Evolutionary conservation across 2,113 vertebrate species (phyloP).

Genomic region (Melanocharis versteri): DNA sequence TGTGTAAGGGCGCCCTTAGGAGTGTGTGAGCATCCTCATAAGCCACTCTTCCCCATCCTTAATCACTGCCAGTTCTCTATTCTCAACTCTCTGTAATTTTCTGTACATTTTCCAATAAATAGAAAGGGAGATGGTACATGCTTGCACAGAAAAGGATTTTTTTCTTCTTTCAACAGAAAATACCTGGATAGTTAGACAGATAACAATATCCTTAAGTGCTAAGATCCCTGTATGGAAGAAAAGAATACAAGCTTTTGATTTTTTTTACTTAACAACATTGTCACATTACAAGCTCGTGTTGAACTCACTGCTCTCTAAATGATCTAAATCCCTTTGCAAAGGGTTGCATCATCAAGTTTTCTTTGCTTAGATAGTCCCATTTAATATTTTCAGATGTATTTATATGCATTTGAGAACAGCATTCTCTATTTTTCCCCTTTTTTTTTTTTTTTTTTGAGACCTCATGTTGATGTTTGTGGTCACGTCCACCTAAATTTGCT

Average conservation of each 20-base stretch:
- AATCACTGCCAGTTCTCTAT: background rate
- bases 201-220: background rate
- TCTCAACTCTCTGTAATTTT: background rate
- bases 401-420: background rate
- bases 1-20: background rate
- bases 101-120: background rate
- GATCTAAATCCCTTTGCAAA: background rate
- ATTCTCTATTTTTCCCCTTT: rapidly evolving
- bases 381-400: background rate
- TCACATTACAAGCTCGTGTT: background rate
- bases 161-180: background rate
- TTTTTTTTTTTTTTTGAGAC: background rate
- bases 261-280: background rate
- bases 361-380: background rate
- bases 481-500: background rate
- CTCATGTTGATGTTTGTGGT: background rate
- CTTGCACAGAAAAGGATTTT: background rate
- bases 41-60: background rate
- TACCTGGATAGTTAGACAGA: rapidly evolving
- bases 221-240: background rate
- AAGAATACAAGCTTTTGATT: background rate
- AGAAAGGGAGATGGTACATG: background rate
- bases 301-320: background rate
- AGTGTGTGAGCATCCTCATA: background rate
- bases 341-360: background rate